phyloP scores from a whole-genome alignment of 2,797 vertebrate species.

The Fringilla coelebs region DNA sequence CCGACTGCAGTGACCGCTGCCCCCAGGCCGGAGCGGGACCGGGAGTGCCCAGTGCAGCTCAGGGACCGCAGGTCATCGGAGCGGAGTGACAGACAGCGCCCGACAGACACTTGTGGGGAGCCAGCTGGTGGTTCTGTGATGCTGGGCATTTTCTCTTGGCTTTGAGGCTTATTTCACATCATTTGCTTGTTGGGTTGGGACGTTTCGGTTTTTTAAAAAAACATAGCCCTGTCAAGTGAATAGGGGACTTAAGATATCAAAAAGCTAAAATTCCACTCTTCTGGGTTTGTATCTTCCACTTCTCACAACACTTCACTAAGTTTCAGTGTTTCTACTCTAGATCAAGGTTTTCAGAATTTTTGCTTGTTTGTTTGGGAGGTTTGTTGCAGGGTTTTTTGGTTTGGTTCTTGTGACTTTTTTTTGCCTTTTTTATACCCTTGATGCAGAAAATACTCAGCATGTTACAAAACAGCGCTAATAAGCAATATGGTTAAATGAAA shows the following conservation, averaged over 20 bases:
- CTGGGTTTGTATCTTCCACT: fast-evolving
- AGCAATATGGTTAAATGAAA: background rate
- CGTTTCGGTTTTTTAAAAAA: background rate
- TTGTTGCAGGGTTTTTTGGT: no score
- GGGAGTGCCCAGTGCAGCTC: no score
- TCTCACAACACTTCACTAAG: fast-evolving
- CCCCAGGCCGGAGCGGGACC: background rate
- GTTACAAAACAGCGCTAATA: background rate
- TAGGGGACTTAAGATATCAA: background rate
- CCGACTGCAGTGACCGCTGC: background rate
- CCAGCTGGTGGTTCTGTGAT: fast-evolving
- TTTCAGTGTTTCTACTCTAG: background rate
- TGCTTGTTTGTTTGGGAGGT: fast-evolving
- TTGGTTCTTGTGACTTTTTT: background rate
- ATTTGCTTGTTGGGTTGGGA: background rate
- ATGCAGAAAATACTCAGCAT: background rate
- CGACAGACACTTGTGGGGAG: fast-evolving
- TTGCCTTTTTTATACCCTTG: background rate
- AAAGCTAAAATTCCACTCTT: background rate
- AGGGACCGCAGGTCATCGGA: fast-evolving
- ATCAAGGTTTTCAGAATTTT: background rate
- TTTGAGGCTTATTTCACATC: background rate
- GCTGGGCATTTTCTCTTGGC: fast-evolving
- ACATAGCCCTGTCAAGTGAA: no score
- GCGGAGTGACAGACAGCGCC: background rate